phyloP scores from a whole-genome alignment of 2,888 invertebrate genomes.

The Mythimna lalbum region DNA sequence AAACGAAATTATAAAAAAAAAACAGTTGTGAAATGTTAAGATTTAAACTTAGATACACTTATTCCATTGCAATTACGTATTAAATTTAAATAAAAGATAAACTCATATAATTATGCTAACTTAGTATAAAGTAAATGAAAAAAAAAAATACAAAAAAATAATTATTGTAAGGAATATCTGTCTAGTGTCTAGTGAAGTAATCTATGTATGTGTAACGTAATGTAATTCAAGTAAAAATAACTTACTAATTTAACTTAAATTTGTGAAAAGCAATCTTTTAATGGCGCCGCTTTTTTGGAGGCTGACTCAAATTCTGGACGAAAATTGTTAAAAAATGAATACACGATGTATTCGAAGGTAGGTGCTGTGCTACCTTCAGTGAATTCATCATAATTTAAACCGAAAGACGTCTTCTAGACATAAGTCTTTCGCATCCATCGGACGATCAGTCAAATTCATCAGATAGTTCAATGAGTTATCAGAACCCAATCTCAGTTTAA shows the following conservation, averaged over 20 bases:
- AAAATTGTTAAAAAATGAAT: background rate
- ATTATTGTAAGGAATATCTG: constrained; percentile 52
- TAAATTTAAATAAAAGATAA: constrained; percentile 28
- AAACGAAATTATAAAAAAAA: constrained; percentile 30
- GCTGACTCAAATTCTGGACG: background rate
- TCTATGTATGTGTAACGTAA: constrained; percentile 36
- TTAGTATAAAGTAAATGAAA: constrained; percentile 51
- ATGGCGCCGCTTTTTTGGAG: constrained; percentile 13
- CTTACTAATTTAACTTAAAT: constrained; percentile 21
- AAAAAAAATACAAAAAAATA: constrained; percentile 52
- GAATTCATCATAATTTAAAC: background rate
- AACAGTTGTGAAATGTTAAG: constrained; percentile 33
- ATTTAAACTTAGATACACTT: constrained; percentile 12
- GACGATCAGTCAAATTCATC: no score
- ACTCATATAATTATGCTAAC: constrained; percentile 45
- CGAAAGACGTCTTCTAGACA: background rate
- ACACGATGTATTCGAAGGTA: background rate
- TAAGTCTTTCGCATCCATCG: background rate
- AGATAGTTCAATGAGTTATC: background rate
- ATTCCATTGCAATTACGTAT: constrained; percentile 30
- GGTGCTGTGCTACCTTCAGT: background rate
- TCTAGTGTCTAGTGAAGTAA: constrained; percentile 49
- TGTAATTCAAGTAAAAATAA: constrained; percentile 31
- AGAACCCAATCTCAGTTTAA: background rate
- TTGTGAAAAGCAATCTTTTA: constrained; percentile 5